phyloP scores from a whole-genome alignment of 2,797 vertebrate genomes.

The Accipiter fasciatus region DNA sequence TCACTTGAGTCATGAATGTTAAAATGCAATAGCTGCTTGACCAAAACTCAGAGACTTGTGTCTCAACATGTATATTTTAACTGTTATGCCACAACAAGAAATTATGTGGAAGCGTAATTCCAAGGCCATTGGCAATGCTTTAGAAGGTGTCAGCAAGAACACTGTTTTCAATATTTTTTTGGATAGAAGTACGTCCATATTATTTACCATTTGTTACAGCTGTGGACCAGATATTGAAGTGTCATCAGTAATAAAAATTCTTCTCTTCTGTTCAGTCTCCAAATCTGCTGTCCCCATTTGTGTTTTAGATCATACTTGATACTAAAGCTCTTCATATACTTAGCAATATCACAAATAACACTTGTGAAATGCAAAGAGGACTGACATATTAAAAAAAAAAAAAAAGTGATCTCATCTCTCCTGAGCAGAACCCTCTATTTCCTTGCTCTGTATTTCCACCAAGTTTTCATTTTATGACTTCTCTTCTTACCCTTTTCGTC shows the following conservation, averaged over 20 bases:
- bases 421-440: neutral
- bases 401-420: neutral
- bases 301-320: neutral
- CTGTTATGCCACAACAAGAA: neutral
- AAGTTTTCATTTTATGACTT: neutral
- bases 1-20: neutral
- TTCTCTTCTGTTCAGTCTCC: neutral
- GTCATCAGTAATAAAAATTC: neutral
- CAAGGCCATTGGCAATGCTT: neutral
- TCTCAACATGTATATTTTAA: neutral
- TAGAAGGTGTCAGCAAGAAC: neutral
- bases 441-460: neutral
- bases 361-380: neutral
- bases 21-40: neutral
- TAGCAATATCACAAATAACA: neutral
- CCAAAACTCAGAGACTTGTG: neutral
- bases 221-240: neutral
- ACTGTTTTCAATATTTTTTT: neutral
- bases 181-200: neutral
- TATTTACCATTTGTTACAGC: neutral
- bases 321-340: neutral
- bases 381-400: neutral
- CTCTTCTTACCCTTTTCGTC: neutral
- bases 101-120: neutral
- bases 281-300: neutral